A percentile compares a stretch with the other conserved stretches of the same genome.
These are phyloP conservation scores for Hydrotaea diabolus DNA, from an alignment of 2,888 invertebrate species.

Conservation along the genomic window DNA sequence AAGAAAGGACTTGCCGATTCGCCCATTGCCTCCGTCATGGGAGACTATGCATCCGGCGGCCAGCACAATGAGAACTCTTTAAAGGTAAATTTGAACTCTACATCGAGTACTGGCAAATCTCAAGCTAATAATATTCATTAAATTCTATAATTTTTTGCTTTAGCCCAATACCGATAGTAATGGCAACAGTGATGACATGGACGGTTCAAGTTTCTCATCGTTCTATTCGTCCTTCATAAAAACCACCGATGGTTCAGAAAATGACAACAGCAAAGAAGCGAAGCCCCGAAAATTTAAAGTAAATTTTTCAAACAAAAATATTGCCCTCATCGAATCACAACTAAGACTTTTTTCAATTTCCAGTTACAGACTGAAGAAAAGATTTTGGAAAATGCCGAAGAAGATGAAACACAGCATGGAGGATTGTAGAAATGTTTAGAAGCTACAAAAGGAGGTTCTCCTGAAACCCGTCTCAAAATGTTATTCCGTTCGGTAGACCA, in stretches of 20 bases:
- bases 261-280: conserved; percentile 74
- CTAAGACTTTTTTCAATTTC: conserved; percentile 5
- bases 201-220: conserved; percentile 85
- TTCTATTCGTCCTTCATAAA: conserved; percentile 87
- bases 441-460: background rate
- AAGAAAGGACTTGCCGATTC: conserved; percentile 82
- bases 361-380: conserved; percentile 62
- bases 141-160: conserved; percentile 3
- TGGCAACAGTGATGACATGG: conserved; percentile 81
- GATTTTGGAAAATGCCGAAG: conserved; percentile 70
- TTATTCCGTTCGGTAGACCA: background rate
- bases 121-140: conserved; percentile 22
- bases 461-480: background rate
- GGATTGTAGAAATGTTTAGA: background rate
- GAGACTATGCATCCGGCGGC: conserved; percentile 72
- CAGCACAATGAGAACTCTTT: conserved; percentile 70
- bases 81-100: conserved; percentile 70
- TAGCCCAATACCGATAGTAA: conserved; percentile 77
- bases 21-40: conserved; percentile 77
- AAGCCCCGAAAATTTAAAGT: conserved; percentile 74
- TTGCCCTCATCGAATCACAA: conserved; percentile 49
- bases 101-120: background rate
- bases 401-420: conserved; percentile 77
- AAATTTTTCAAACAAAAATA: conserved; percentile 24
- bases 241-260: conserved; percentile 82